phyloP scores from a whole-genome alignment of 1,140 invertebrate genomes.

The Trachelipus rathkii region DNA sequence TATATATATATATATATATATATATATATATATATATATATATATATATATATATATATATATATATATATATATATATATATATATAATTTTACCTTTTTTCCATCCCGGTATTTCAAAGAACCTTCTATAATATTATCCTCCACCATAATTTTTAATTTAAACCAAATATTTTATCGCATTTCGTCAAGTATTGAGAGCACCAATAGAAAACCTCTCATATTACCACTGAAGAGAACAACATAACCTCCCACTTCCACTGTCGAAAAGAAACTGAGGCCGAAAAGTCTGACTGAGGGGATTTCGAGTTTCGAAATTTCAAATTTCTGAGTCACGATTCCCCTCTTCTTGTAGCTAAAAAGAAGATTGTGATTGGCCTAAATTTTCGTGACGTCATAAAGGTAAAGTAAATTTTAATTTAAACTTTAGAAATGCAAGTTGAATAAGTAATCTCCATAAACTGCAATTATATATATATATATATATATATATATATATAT shows the following conservation, averaged over 20 bases:
- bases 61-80: background rate
- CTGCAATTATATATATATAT: too few species aligned
- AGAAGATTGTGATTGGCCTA: background rate
- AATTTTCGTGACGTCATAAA: slow-evolving; percentile 1
- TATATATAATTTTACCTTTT: background rate
- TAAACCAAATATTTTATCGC: background rate
- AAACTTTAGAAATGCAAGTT: slow-evolving; percentile 3
- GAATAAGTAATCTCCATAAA: too few species aligned
- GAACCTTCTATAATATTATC: slow-evolving; percentile 8
- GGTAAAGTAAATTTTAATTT: background rate
- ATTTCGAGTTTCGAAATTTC: background rate
- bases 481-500: too few species aligned
- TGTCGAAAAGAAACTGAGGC: background rate
- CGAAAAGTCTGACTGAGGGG: background rate
- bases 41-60: too few species aligned
- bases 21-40: too few species aligned
- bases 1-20: too few species aligned
- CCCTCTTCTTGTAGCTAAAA: background rate
- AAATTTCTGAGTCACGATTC: slow-evolving; percentile 4
- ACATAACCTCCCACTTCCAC: background rate
- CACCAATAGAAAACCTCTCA: background rate
- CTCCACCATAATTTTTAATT: background rate
- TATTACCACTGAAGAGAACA: background rate
- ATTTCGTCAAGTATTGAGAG: background rate
- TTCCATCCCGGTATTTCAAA: slow-evolving; percentile 6